phyloP scores from a whole-genome alignment of 2,113 vertebrate species.

The Oncorhynchus tshawytscha region DNA sequence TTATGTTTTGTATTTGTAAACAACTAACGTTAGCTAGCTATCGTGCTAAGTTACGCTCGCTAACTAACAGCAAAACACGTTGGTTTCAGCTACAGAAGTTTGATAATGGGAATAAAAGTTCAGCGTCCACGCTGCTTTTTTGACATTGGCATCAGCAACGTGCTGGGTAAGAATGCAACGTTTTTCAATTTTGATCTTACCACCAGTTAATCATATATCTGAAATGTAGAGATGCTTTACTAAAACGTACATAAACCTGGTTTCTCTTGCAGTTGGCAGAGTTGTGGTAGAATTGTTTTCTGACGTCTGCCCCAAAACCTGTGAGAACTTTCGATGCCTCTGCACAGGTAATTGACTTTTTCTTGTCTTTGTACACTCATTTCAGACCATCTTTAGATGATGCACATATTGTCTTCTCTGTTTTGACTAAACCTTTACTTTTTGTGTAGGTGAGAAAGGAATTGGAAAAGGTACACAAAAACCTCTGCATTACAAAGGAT shows the following conservation, averaged over 20 bases:
- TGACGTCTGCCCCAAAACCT: conserved; percentile 95
- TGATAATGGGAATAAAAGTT: conserved; percentile 92
- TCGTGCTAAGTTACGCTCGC: too few species aligned
- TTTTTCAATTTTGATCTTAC: not conserved
- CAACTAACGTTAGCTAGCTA: too few species aligned
- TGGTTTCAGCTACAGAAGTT: conserved; percentile 28
- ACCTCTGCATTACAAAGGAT: conserved; percentile 97
- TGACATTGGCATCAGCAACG: conserved; percentile 94
- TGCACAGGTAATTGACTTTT: conserved; percentile 84
- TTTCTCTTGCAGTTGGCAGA: conserved; percentile 82
- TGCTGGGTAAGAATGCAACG: conserved; percentile 81
- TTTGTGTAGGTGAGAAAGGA: conserved; percentile 87
- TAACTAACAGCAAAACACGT: not conserved
- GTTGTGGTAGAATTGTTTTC: conserved; percentile 96
- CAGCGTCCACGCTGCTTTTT: conserved; percentile 95
- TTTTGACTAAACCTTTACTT: conserved; percentile 20
- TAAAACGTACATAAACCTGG: not conserved
- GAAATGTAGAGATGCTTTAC: not conserved
- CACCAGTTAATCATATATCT: not conserved
- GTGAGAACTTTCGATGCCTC: conserved; percentile 97
- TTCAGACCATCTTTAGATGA: not conserved
- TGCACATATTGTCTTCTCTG: not conserved
- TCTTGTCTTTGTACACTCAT: too few species aligned
- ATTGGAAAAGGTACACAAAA: conserved; percentile 96
- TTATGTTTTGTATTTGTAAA: too few species aligned